Evolutionary conservation across 2,797 vertebrate species (phyloP), one percentile per base, ranked within the genome.

Genomic region (Sebastes variabilis): DNA sequence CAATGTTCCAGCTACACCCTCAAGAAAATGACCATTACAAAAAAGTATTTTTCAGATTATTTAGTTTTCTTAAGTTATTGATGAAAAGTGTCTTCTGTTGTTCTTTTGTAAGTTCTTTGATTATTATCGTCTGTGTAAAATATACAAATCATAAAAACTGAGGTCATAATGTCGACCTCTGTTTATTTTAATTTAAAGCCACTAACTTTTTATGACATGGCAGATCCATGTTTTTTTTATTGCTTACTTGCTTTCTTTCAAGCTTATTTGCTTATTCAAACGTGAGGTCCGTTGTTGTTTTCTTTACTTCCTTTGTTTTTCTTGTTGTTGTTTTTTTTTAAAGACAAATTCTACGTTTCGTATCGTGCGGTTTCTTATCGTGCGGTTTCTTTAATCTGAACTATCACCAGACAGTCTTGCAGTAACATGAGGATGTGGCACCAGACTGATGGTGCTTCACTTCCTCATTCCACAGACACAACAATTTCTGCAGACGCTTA

Each of bases 171-270:
- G 7, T 58, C 1, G 2, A 52, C 42, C 16, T 79, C 12, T 18
- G 1, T 59, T 56, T 82, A 12, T 59, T 88, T 69, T 60, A 52
- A 67, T 84, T 75, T 16, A 36, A 83, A 80, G 61, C 69, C 75
- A 90, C 75, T 83, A 32, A 68, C 5, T 25, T 72, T 75, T 52
- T 42, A 65, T 65, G 20, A 60, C 32, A 62, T 29, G 8, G 18
- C 18, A 12, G 22, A 75, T 68, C 8, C 36, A 12, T 65, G 20
- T 54, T 29, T 67, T 61, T 22, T 61, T 38, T 58, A 22, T 55
- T 72, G n/a, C 4, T 62, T 75, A 78, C 32, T 55, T 72, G 14
- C 5, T 62, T 75, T 81, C 32, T 54, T 68, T 5, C 20, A 14
- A 13, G 4, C 5, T 14, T 22, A 27, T 74, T 69, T 72, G 16